Conservation (phyloP, 1,140 invertebrate species). For the Euura lappo region DNA sequence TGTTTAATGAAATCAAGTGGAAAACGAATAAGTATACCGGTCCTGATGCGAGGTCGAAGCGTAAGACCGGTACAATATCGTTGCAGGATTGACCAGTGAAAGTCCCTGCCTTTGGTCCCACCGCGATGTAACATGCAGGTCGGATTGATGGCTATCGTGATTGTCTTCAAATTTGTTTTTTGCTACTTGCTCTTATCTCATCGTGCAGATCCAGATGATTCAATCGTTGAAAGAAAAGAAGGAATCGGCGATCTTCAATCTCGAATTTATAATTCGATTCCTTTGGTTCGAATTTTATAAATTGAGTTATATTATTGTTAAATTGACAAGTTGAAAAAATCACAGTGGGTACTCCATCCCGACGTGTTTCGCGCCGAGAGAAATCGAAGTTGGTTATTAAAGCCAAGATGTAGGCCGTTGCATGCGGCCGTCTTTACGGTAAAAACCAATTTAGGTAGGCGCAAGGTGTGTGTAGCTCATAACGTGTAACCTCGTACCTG, state of each 20-base stretch:
- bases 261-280: no score
- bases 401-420: constrained; percentile 1
- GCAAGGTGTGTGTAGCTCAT: neutral
- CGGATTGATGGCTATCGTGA: no score
- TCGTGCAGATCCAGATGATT: no score
- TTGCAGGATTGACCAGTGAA: neutral
- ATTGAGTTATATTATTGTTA: no score
- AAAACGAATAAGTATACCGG: neutral
- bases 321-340: no score
- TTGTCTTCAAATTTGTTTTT: no score
- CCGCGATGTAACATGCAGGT: neutral
- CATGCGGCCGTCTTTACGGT: neutral
- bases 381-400: constrained; percentile 7
- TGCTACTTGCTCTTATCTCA: no score
- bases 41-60: neutral
- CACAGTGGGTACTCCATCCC: no score
- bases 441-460: constrained; percentile 7
- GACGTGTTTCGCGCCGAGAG: neutral
- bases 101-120: neutral
- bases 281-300: no score
- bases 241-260: no score
- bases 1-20: constrained; percentile 5
- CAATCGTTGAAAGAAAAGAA: no score
- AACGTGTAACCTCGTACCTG: neutral
- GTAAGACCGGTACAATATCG: constrained; percentile 2